These are phyloP conservation scores for Microchrysa polita DNA, from an alignment of 2,888 invertebrate species.

Conservation along the genomic window DNA sequence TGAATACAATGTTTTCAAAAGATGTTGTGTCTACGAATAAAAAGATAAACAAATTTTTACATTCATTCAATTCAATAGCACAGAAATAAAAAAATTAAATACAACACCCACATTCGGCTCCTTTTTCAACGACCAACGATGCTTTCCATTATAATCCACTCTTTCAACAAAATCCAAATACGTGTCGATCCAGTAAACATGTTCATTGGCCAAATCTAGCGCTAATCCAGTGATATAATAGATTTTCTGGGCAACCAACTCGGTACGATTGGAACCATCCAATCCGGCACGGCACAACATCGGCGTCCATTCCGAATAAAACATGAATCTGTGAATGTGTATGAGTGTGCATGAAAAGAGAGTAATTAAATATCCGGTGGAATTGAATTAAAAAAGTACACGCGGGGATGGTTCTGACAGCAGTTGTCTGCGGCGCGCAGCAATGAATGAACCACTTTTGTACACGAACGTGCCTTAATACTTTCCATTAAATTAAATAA, in stretches of 20 bases:
- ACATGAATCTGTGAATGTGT: constrained; percentile 71
- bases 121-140: constrained; percentile 66
- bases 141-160: constrained; percentile 78
- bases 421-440: too few relatives aligned
- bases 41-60: constrained; percentile 46
- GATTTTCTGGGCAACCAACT: constrained; percentile 74
- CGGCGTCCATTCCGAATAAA: constrained; percentile 80
- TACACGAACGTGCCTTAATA: too few relatives aligned
- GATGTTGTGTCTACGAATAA: constrained; percentile 56
- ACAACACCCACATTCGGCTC: constrained; percentile 57
- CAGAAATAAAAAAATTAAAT: neutral
- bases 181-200: constrained; percentile 83
- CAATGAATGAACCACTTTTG: too few relatives aligned
- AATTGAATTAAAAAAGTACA: too few relatives aligned
- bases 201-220: constrained; percentile 75
- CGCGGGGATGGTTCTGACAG: too few relatives aligned
- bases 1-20: constrained; percentile 68
- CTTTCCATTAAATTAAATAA: constrained; percentile 17
- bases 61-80: constrained; percentile 43
- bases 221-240: constrained; percentile 81
- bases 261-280: constrained; percentile 70
- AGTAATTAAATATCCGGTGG: neutral
- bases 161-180: constrained; percentile 83
- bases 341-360: too few relatives aligned
- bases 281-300: constrained; percentile 72